Percentiles rank a stretch among this genome's conserved stretches.
Conservation (phyloP, 2,888 invertebrate genomes). For the Aplocera efformata region DNA sequence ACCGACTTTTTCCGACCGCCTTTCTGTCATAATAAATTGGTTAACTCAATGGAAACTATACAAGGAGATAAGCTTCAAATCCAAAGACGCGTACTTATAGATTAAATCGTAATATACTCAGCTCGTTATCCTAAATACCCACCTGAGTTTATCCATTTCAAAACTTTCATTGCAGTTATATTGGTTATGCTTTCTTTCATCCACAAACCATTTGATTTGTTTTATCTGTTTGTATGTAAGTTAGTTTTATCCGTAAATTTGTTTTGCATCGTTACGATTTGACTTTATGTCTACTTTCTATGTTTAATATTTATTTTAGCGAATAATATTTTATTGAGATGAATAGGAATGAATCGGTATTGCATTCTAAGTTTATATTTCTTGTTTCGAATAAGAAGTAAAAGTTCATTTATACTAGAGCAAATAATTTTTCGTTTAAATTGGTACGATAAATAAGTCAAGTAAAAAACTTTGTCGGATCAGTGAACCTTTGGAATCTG, state of each 20-base stretch:
- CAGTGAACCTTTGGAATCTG: too few relatives aligned
- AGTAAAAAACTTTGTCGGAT: too few relatives aligned
- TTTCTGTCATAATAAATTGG: too few relatives aligned
- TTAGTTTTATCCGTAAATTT: conserved; percentile 7
- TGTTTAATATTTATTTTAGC: conserved; percentile 2
- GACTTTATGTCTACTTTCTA: conserved; percentile 12
- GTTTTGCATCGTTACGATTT: conserved; percentile 6
- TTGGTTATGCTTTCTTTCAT: conserved; percentile 17
- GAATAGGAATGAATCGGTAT: conserved; percentile 10
- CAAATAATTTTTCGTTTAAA: too few relatives aligned
- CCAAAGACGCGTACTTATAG: too few relatives aligned
- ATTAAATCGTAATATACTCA: too few relatives aligned
- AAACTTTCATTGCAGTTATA: conserved; percentile 15
- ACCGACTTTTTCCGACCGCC: too few relatives aligned
- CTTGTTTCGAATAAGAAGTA: not conserved
- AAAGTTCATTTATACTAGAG: not conserved
- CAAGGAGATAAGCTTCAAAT: too few relatives aligned
- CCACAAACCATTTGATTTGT: conserved; percentile 13
- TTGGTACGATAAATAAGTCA: too few relatives aligned
- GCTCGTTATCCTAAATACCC: not conserved
- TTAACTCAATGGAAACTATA: too few relatives aligned
- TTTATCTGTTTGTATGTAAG: conserved; percentile 13
- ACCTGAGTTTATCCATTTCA: conserved; percentile 5
- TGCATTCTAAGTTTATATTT: not conserved
- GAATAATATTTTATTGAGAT: conserved; percentile 12